Evolutionary conservation across 2,113 vertebrate genomes (phyloP).

Genomic region (Rhodinocichla rosea): DNA sequence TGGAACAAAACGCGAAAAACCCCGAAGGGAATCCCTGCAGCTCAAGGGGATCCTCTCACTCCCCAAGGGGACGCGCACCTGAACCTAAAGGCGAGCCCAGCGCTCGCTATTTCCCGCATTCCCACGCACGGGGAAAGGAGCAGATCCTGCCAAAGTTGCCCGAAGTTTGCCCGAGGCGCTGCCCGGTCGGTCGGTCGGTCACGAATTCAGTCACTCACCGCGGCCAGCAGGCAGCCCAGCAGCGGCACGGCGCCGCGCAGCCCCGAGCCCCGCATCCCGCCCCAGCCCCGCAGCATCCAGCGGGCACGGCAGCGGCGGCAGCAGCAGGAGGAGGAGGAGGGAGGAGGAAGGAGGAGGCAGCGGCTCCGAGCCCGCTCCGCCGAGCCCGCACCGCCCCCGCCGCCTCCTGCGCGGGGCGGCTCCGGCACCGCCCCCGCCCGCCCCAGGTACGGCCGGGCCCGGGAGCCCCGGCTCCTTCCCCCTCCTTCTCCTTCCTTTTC

Average conservation of each 20-base stretch:
- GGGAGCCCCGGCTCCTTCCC: not conserved
- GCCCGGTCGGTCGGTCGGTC: not conserved
- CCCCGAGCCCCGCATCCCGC: not conserved
- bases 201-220: slow-evolving; percentile 11
- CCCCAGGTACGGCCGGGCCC: not conserved
- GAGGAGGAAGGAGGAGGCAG: not conserved
- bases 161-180: not conserved
- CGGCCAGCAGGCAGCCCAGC: not conserved
- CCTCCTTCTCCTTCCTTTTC: rapidly evolving
- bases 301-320: not conserved
- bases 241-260: not conserved
- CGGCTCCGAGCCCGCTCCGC: not conserved
- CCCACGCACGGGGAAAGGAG: rapidly evolving
- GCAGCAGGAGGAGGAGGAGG: not conserved
- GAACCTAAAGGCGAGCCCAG: rapidly evolving
- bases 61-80: rapidly evolving
- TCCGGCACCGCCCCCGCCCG: not conserved
- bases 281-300: not conserved
- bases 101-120: rapidly evolving
- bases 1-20: rapidly evolving
- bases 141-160: not conserved
- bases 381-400: not conserved
- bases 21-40: not conserved
- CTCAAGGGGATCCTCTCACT: rapidly evolving
- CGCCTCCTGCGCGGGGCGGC: not conserved